Evolutionary conservation across 2,888 invertebrate species (phyloP).

Genomic region (Poecilobothrus nobilitatus): DNA sequence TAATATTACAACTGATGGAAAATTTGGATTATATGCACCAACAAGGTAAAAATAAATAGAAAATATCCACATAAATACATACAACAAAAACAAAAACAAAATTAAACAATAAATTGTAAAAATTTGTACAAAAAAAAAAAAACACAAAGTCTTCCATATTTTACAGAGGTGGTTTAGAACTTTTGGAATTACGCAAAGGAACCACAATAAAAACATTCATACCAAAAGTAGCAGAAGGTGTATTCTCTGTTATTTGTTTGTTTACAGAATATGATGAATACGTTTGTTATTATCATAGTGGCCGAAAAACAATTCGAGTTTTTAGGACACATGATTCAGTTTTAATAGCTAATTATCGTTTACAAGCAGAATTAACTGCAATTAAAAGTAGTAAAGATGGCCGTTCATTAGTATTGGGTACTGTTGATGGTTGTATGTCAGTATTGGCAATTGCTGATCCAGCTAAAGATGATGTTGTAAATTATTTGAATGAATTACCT

Average conservation of each 20-base stretch:
- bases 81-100: neutral
- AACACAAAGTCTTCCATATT: too few relatives aligned
- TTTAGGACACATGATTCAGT: constrained; percentile 85
- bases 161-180: constrained; percentile 80
- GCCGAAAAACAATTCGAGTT: constrained; percentile 84
- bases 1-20: constrained; percentile 75
- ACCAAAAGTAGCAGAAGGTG: constrained; percentile 91
- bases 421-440: constrained; percentile 88
- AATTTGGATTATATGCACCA: constrained; percentile 87
- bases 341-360: constrained; percentile 85
- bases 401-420: constrained; percentile 74
- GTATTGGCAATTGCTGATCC: constrained; percentile 75
- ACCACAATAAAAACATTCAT: constrained; percentile 82
- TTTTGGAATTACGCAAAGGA: constrained; percentile 85
- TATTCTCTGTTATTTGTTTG: constrained; percentile 89
- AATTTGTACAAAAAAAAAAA: too few relatives aligned
- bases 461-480: constrained; percentile 51
- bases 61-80: neutral
- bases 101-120: too few relatives aligned
- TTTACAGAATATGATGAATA: constrained; percentile 92
- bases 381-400: constrained; percentile 71
- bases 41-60: constrained; percentile 45
- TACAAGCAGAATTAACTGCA: constrained; percentile 81
- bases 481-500: constrained; percentile 57
- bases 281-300: constrained; percentile 94